Evolutionary conservation across 2,113 vertebrate genomes (phyloP), one percentile per base, ranked within the genome.

Genomic region (Uria lomvia): DNA sequence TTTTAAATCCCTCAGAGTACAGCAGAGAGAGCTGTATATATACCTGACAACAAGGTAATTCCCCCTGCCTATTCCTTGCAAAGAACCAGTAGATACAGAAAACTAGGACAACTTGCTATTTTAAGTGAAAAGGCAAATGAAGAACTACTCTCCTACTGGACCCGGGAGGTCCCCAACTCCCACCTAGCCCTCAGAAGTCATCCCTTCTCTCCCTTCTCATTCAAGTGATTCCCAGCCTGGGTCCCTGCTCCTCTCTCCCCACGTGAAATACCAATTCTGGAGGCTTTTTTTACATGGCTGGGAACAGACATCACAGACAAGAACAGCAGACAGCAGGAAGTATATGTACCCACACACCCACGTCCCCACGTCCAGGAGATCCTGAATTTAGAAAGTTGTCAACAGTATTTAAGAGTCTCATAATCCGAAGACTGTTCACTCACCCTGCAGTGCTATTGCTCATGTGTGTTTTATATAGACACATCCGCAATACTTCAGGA

Each of bases 381-480:
- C 40, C 16, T 40, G n/a, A 66, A 60, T 45, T 80, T 66, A 62
- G 26, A 60, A 81, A 34, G 22, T 40, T 75, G 71, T 59, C 52
- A 36, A 20, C 8, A 49, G 23, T 36, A 29, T 50, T 65, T 62
- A 55, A 58, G 42, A 67, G 60, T 42, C 15, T 84, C 12, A 21
- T 17, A 55, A 40, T 50, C 56, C 6, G 3, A 26, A 87, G 14
- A 21, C 7, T 55, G 45, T 42, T 60, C 15, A 7, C 18, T 43
- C 12, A 18, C 12, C 13, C 53, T 52, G 62, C 18, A 70, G 45
- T 52, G 26, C 23, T 65, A 24, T 12, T 47, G 27, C 15, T 30
- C 40, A 17, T 0, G 0, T 26, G 38, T 4, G 53, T 67, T 63
- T 56, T 53, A 27, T 12, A 24, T 4, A n/a, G 38, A 59, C 36